These are phyloP conservation scores for Bellardia pandia DNA, from an alignment of 2,888 invertebrate genomes.

Conservation along the genomic window DNA sequence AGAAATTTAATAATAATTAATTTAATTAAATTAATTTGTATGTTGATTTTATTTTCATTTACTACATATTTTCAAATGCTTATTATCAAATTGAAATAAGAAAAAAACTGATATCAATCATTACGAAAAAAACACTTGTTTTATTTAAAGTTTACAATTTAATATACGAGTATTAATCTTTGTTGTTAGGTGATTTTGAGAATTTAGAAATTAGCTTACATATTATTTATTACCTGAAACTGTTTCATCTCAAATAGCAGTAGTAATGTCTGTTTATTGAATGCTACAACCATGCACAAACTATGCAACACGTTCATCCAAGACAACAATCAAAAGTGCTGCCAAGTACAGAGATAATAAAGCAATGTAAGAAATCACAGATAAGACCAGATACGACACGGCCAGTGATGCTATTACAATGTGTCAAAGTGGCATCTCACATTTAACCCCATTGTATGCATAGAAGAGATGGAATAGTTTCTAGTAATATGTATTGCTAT, in stretches of 20 bases:
- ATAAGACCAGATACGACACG: too few species aligned
- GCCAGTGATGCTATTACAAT: too few species aligned
- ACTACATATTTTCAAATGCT: constrained; percentile 76
- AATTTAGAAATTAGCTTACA: too few species aligned
- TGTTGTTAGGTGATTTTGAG: background rate
- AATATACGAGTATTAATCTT: too few species aligned
- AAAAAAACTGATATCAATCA: constrained; percentile 76
- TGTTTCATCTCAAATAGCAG: background rate
- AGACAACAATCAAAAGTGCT: constrained; percentile 20
- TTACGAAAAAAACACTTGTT: constrained; percentile 41
- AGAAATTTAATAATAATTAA: constrained; percentile 34
- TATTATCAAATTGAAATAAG: constrained; percentile 74
- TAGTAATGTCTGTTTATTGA: background rate
- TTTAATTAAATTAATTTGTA: constrained; percentile 40
- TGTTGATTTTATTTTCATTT: constrained; percentile 38
- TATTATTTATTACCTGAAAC: background rate
- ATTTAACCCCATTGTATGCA: too few species aligned
- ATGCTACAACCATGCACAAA: background rate
- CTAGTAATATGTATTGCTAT: too few species aligned
- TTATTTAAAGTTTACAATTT: background rate
- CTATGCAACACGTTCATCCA: background rate
- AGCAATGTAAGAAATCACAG: too few species aligned
- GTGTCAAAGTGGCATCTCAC: too few species aligned
- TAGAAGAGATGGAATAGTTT: too few species aligned
- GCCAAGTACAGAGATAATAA: background rate